phyloP scores from a whole-genome alignment of 2,888 invertebrate genomes.

The Parapristionchus giblindavisi region DNA sequence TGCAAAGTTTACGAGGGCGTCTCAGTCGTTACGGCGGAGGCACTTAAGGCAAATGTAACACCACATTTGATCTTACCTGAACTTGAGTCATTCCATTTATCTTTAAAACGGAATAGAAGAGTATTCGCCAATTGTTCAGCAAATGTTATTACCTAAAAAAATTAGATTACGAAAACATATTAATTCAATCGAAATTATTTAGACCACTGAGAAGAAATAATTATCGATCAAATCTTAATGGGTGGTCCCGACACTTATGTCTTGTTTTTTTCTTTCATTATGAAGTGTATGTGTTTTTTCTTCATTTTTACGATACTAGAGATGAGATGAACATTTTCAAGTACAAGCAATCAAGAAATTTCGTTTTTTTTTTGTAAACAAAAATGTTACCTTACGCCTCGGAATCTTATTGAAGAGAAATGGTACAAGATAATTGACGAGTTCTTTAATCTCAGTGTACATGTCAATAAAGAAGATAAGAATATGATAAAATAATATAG shows the following conservation, averaged over 20 bases:
- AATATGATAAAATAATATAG: background rate
- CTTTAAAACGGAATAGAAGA: constrained; percentile 42
- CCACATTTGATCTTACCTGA: no score
- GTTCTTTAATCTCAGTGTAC: constrained; percentile 54
- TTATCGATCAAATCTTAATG: no score
- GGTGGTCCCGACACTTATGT: no score
- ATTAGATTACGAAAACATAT: background rate
- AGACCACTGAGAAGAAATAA: no score
- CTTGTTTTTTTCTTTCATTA: background rate
- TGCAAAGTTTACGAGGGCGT: no score
- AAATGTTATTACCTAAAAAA: constrained; percentile 47
- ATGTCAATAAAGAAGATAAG: constrained; percentile 42
- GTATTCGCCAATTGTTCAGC: constrained; percentile 48
- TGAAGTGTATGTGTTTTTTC: background rate
- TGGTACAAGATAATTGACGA: constrained; percentile 49
- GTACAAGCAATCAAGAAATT: background rate
- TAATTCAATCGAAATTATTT: background rate
- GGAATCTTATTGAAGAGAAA: constrained; percentile 44
- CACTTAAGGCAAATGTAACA: no score
- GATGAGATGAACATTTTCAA: background rate
- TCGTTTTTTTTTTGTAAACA: background rate
- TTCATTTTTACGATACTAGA: background rate
- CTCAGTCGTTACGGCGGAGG: no score
- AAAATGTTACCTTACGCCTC: constrained; percentile 44
- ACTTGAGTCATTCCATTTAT: constrained; percentile 47